Evolutionary conservation across 2,797 vertebrate genomes (phyloP).

Genomic region (Danio kyathit): DNA sequence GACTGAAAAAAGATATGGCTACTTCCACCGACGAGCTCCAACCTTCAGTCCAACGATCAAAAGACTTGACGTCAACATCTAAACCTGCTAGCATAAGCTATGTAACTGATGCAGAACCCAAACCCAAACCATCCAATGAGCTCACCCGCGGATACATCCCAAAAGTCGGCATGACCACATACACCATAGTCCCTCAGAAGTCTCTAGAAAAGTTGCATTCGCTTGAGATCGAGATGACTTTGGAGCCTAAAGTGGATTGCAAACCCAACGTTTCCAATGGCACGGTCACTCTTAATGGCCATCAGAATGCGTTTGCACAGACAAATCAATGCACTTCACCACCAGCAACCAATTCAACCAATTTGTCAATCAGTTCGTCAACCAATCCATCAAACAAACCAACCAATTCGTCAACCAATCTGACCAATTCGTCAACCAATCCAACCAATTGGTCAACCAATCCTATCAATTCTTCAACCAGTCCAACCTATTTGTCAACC

Average conservation of each 20-base stretch:
- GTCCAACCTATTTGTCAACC: no score
- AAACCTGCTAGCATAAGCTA: constrained; percentile 69
- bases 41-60: constrained; percentile 39
- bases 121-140: constrained; percentile 93
- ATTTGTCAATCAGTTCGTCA: no score
- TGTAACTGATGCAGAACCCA: constrained; percentile 80
- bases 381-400: no score
- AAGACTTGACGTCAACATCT: constrained; percentile 21
- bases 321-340: constrained; percentile 54
- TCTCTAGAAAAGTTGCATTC: constrained; percentile 84
- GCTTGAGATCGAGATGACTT: constrained; percentile 83
- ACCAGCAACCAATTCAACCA: constrained; percentile 34
- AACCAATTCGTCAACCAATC: no score
- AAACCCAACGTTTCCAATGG: constrained; percentile 33
- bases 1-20: constrained; percentile 69
- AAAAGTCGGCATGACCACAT: constrained; percentile 97
- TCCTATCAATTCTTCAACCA: no score
- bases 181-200: constrained; percentile 94
- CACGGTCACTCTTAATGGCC: constrained; percentile 46
- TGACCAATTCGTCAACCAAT: no score
- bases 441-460: no score
- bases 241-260: constrained; percentile 66
- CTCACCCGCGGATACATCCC: constrained; percentile 95
- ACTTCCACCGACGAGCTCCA: constrained; percentile 73
- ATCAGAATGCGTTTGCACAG: constrained; percentile 66